These are phyloP conservation scores for Oreochromis aureus DNA, from an alignment of 2,113 vertebrate species.

Conservation along the genomic window DNA sequence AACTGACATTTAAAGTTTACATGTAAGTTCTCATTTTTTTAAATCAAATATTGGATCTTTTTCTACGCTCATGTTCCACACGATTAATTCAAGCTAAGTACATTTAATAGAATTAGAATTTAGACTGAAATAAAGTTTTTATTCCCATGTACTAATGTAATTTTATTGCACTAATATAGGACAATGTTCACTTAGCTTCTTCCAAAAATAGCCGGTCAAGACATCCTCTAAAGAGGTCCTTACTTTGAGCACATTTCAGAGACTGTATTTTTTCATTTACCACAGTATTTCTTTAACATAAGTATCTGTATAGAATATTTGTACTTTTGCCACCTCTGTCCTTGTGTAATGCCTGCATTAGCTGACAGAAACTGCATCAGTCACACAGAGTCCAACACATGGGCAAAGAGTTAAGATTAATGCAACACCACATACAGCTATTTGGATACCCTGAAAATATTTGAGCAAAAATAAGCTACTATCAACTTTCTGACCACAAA, in stretches of 20 bases:
- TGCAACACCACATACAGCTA: not conserved
- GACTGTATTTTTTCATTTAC: not conserved
- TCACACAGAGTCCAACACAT: constrained; percentile 16
- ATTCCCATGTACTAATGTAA: not conserved
- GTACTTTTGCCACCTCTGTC: not conserved
- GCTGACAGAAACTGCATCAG: constrained; percentile 15
- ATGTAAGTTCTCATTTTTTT: not conserved
- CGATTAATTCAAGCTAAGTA: not conserved
- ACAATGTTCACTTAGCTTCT: not conserved
- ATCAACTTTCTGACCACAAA: not conserved
- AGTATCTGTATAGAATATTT: not conserved
- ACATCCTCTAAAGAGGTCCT: not conserved
- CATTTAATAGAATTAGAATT: not conserved
- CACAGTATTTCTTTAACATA: not conserved
- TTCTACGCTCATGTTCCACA: fast-evolving
- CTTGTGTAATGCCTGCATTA: not conserved
- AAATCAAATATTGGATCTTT: not conserved
- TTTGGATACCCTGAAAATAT: not conserved
- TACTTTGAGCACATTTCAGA: not conserved
- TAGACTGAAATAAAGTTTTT: not conserved
- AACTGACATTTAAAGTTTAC: not conserved
- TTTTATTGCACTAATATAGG: not conserved
- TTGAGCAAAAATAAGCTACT: not conserved
- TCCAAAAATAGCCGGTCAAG: not conserved
- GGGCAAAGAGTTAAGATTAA: not conserved